These are phyloP conservation scores for Brachyhypopomus gauderio DNA, from an alignment of 2,113 vertebrate genomes.

Conservation along the genomic window DNA sequence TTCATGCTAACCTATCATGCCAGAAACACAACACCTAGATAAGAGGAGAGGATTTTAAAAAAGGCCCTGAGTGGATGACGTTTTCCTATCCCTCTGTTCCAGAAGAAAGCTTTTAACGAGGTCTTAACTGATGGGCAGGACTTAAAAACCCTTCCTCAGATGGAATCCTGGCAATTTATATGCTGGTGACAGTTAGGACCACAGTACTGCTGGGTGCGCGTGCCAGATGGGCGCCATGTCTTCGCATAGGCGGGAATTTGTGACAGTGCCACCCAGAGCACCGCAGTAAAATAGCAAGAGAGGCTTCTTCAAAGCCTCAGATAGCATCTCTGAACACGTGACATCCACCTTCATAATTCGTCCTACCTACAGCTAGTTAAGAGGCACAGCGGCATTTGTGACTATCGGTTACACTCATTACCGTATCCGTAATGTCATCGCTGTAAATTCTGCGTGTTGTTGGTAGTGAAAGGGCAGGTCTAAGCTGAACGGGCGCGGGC, in stretches of 20 bases:
- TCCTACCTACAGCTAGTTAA: not conserved
- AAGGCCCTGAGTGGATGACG: constrained; percentile 27
- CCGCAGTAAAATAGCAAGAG: constrained; percentile 39
- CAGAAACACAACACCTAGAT: constrained; percentile 61
- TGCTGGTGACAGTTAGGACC: constrained; percentile 55
- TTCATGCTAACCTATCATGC: constrained; percentile 63
- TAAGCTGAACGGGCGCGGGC: not conserved
- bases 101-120: constrained; percentile 68
- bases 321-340: constrained; percentile 65
- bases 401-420: constrained; percentile 2
- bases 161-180: constrained; percentile 63
- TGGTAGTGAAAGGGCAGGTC: not conserved
- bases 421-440: constrained; percentile 25
- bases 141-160: constrained; percentile 74
- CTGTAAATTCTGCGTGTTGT: constrained; percentile 23
- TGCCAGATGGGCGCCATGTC: constrained; percentile 30
- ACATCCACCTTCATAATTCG: constrained; percentile 51
- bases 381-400: constrained; percentile 1
- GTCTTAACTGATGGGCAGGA: constrained; percentile 78
- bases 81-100: constrained; percentile 54
- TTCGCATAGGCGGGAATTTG: not conserved
- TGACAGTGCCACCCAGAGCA: constrained; percentile 31
- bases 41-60: constrained; percentile 66
- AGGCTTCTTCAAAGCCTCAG: constrained; percentile 62
- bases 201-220: constrained; percentile 28